phyloP scores from a whole-genome alignment of 2,888 invertebrate species.

The Allygus modestus region DNA sequence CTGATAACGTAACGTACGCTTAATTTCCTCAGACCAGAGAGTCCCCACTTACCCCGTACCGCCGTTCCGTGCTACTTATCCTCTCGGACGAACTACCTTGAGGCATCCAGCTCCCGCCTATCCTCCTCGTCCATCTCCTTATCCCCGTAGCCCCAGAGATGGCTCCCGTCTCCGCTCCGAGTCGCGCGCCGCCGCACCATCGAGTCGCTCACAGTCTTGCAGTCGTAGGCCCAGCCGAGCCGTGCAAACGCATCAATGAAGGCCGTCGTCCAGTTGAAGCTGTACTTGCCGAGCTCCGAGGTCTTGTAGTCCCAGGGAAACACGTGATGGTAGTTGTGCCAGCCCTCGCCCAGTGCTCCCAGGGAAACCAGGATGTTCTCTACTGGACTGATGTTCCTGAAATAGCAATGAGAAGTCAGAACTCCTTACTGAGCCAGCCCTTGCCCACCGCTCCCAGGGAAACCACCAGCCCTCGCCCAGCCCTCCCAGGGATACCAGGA shows the following conservation, averaged over 20 bases:
- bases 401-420: neutral
- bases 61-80: too few species aligned
- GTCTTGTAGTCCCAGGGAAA: constrained; percentile 78
- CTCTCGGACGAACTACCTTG: too few species aligned
- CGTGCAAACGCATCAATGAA: constrained; percentile 80
- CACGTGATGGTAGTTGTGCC: constrained; percentile 79
- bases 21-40: too few species aligned
- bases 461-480: constrained; percentile 77
- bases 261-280: constrained; percentile 79
- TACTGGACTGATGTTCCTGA: constrained; percentile 74
- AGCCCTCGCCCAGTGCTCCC: constrained; percentile 75
- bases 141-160: constrained; percentile 78
- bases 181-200: constrained; percentile 83
- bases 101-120: constrained; percentile 75
- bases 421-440: constrained; percentile 75
- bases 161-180: constrained; percentile 77
- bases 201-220: constrained; percentile 78
- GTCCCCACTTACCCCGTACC: too few species aligned
- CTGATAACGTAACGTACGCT: too few species aligned
- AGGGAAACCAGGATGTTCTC: constrained; percentile 75
- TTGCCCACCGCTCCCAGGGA: constrained; percentile 77
- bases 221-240: constrained; percentile 81
- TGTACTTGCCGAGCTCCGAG: constrained; percentile 75
- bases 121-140: constrained; percentile 78
- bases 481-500: constrained; percentile 74